Percentiles rank a stretch among this genome's conserved stretches.
Conservation (phyloP, 2,888 invertebrate genomes). For the Galerucella calmariensis region DNA sequence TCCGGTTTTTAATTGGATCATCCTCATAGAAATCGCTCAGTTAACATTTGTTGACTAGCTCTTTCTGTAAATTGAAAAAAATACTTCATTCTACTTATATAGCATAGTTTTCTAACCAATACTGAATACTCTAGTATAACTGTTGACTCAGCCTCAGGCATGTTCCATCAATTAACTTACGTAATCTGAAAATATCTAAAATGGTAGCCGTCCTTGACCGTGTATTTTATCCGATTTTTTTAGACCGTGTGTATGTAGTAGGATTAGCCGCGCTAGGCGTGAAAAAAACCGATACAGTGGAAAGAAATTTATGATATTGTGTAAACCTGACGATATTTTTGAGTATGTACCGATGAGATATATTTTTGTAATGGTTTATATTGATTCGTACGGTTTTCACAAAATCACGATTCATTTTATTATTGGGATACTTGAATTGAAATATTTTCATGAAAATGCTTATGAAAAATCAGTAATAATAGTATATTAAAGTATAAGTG, state of each 20-base stretch:
- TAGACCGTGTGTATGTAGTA: neutral
- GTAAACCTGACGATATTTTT: neutral
- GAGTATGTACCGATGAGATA: no score
- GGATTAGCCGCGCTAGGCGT: slow-evolving; percentile 15
- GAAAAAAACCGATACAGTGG: neutral
- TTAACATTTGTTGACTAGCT: no score
- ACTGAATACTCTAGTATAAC: neutral
- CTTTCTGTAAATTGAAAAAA: neutral
- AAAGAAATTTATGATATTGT: neutral
- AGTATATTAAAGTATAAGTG: no score
- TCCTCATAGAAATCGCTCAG: no score
- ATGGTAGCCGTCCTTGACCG: slow-evolving; percentile 16
- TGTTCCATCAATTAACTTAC: slow-evolving; percentile 8
- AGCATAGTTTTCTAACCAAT: neutral
- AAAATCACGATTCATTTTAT: slow-evolving; percentile 10
- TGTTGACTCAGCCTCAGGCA: neutral
- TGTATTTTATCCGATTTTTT: slow-evolving; percentile 12
- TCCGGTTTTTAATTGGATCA: no score
- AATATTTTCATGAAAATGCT: no score
- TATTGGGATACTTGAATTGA: no score
- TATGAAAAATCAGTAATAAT: no score
- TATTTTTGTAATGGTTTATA: slow-evolving; percentile 2
- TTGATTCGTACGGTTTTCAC: neutral
- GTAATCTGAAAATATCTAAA: slow-evolving; percentile 10
- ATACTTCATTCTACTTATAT: neutral